Percentiles rank a stretch among this genome's conserved stretches.
Conservation (phyloP, 2,888 invertebrate species). For the Ceramica pisi region DNA sequence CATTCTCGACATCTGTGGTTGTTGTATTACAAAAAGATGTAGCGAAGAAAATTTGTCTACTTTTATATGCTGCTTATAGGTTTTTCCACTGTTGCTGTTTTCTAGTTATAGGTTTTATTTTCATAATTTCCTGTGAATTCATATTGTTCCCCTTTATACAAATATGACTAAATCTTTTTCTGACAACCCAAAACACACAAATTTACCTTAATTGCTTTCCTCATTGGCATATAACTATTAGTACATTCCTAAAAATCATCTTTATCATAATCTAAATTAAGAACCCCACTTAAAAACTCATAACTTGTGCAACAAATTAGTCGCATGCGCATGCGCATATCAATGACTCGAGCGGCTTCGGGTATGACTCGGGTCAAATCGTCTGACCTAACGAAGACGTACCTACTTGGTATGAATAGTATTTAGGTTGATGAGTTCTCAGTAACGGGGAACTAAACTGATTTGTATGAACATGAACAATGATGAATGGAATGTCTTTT, state of each 20-base stretch:
- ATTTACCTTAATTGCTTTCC: constrained; percentile 7
- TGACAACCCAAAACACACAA: too few relatives aligned
- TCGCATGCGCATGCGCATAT: constrained; percentile 25
- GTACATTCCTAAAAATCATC: not conserved
- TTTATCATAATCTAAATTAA: not conserved
- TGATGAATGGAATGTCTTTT: constrained; percentile 34
- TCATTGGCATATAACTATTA: not conserved
- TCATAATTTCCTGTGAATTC: not conserved
- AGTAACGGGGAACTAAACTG: constrained; percentile 19
- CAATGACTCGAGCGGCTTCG: constrained; percentile 29
- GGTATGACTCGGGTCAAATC: constrained; percentile 41
- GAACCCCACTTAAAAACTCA: constrained; percentile 31
- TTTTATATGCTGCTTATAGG: not conserved
- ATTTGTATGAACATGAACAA: constrained; percentile 32
- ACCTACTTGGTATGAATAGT: constrained; percentile 20
- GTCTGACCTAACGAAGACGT: constrained; percentile 39
- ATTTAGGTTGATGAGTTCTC: constrained; percentile 45
- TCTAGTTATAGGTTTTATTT: not conserved
- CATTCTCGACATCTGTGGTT: not conserved
- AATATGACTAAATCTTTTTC: too few relatives aligned
- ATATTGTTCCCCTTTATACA: not conserved
- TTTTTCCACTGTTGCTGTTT: not conserved
- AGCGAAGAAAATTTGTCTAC: not conserved
- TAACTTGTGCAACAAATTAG: constrained; percentile 5
- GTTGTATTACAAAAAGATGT: not conserved